A percentile compares a stretch with the other conserved stretches of the same genome.
Evolutionary conservation across 2,113 vertebrate genomes (phyloP).

Genomic region (Gymnorhina tibicen): DNA sequence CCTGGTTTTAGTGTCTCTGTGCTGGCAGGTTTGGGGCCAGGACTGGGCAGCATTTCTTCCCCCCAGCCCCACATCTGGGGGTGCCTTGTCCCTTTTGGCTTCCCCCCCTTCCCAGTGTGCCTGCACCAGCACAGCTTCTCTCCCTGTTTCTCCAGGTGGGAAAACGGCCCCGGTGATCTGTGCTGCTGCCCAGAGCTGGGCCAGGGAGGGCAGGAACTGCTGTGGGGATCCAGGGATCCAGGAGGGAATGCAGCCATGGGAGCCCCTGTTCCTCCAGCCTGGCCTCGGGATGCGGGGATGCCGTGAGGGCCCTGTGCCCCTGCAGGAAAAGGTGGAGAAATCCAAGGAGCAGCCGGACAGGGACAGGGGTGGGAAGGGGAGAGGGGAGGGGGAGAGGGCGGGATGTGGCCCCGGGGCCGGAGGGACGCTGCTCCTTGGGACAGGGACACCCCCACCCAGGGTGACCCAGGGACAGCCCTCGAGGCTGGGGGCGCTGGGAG

Average conservation of each 20-base stretch:
- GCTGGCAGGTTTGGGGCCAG: neutral
- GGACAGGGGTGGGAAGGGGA: neutral
- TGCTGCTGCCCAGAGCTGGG: neutral
- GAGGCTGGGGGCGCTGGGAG: neutral
- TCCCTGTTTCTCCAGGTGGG: neutral
- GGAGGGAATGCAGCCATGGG: neutral
- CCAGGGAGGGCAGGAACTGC: neutral
- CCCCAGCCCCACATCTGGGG: fast-evolving
- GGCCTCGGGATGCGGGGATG: fast-evolving
- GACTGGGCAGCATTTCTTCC: neutral
- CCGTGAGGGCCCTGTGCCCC: neutral
- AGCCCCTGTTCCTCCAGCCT: neutral
- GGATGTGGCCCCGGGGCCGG: neutral
- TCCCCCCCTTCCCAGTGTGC: neutral
- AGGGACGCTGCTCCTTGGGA: neutral
- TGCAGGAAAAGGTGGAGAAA: neutral
- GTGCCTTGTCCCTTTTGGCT: neutral
- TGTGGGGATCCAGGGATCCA: no score
- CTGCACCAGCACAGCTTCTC: neutral
- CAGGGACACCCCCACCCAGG: neutral
- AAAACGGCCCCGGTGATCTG: neutral
- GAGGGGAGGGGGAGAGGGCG: neutral
- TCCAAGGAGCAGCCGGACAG: neutral
- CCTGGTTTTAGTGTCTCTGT: neutral
- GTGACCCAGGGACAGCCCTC: neutral